Percentiles rank a stretch among this genome's conserved stretches.
These are phyloP conservation scores for Procambarus virginalis DNA, from an alignment of 1,140 invertebrate genomes.

Conservation along the genomic window DNA sequence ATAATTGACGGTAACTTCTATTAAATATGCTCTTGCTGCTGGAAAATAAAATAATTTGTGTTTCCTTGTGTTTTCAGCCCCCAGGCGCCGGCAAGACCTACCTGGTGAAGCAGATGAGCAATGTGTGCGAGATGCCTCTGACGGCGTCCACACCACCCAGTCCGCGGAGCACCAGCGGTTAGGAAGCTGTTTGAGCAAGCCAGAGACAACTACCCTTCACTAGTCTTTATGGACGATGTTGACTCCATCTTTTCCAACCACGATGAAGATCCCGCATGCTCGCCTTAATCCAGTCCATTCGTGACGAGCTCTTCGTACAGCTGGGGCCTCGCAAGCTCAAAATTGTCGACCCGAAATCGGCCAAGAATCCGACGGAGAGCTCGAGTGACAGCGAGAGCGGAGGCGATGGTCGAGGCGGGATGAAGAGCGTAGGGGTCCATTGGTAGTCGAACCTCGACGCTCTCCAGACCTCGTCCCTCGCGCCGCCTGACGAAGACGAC, in stretches of 20 bases:
- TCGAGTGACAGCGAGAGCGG: slow-evolving; percentile 9
- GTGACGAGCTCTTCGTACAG: slow-evolving; percentile 67
- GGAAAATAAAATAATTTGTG: neutral
- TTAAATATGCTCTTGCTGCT: neutral
- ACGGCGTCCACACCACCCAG: slow-evolving; percentile 69
- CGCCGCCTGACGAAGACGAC: slow-evolving; percentile 56
- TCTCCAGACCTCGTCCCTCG: slow-evolving; percentile 32
- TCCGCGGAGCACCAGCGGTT: slow-evolving; percentile 46
- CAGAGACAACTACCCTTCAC: slow-evolving; percentile 65
- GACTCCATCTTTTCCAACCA: slow-evolving; percentile 68
- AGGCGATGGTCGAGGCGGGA: slow-evolving; percentile 17
- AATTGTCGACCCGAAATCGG: slow-evolving; percentile 64
- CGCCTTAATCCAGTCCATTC: slow-evolving; percentile 35
- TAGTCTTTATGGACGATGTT: slow-evolving; percentile 70
- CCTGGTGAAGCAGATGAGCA: slow-evolving; percentile 70
- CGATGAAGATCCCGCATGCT: slow-evolving; percentile 45
- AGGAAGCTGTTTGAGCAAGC: slow-evolving; percentile 66
- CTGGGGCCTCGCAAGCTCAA: slow-evolving; percentile 68
- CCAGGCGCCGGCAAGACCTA: slow-evolving; percentile 70
- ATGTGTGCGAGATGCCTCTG: slow-evolving; percentile 70
- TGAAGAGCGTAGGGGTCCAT: slow-evolving; percentile 20
- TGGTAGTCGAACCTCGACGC: slow-evolving; percentile 32
- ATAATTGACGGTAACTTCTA: too few relatives aligned
- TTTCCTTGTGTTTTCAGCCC: slow-evolving; percentile 41
- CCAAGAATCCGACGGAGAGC: slow-evolving; percentile 53